Evolutionary conservation across 2,113 vertebrate species (phyloP).

Genomic region (Mastomys coucha): DNA sequence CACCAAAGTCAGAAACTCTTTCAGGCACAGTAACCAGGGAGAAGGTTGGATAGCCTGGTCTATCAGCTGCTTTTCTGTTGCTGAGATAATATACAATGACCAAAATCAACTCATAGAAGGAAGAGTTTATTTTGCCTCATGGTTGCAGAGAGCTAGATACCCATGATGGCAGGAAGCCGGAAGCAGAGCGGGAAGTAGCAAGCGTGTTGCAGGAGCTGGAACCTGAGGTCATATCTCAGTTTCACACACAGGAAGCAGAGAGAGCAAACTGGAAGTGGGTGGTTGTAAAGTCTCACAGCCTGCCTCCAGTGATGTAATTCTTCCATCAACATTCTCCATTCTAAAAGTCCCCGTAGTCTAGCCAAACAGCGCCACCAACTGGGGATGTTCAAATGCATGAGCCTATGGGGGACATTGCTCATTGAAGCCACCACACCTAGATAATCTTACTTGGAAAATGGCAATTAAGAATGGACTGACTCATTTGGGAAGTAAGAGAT

Average conservation of each 20-base stretch:
- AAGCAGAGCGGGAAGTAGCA: background rate
- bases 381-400: background rate
- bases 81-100: background rate
- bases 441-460: background rate
- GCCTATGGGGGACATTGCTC: background rate
- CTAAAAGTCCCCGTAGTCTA: background rate
- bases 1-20: background rate
- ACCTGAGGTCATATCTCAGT: background rate
- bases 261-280: background rate
- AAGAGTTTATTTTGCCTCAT: background rate
- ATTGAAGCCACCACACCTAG: background rate
- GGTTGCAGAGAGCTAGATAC: background rate
- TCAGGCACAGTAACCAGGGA: accelerated
- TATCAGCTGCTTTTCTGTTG: background rate
- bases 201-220: background rate
- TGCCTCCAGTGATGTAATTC: too few relatives aligned
- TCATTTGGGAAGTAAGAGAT: background rate
- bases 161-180: background rate
- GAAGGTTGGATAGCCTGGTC: background rate
- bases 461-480: background rate
- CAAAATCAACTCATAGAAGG: background rate
- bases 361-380: background rate
- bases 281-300: background rate
- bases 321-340: background rate
- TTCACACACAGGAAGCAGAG: background rate